phyloP scores from a whole-genome alignment of 1,140 invertebrate genomes.

The Drosophila equinoxialis region DNA sequence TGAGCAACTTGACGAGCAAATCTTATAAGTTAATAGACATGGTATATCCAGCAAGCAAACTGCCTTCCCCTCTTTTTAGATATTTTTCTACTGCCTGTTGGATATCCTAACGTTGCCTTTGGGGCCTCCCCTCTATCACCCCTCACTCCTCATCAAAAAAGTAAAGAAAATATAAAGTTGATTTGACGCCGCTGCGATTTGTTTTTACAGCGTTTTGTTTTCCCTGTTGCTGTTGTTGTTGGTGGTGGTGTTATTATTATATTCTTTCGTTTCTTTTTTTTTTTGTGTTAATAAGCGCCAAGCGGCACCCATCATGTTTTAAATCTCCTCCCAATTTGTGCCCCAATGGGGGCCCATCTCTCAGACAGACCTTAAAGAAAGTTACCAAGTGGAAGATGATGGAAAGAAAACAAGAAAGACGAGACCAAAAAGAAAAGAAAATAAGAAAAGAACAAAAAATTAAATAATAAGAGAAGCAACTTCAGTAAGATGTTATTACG shows the following conservation, averaged over 20 bases:
- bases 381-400: not conserved
- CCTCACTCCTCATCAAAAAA: not conserved
- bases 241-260: not conserved
- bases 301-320: conserved; percentile 27
- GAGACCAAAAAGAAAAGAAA: not conserved
- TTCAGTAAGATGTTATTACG: conserved; percentile 81
- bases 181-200: conserved; percentile 70
- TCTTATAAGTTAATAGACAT: not conserved
- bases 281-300: conserved; percentile 70
- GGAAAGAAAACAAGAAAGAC: not conserved
- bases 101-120: conserved; percentile 42
- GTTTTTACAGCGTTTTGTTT: conserved; percentile 71
- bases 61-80: not conserved
- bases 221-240: not conserved
- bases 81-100: not conserved
- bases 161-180: conserved; percentile 57
- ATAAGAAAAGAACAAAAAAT: conserved; percentile 66
- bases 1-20: not conserved
- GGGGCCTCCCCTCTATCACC: not conserved
- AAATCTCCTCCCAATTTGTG: conserved; percentile 48
- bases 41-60: not conserved
- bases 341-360: not conserved
- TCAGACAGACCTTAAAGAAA: not conserved
- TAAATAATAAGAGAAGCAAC: conserved; percentile 80
- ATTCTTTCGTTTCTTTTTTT: not conserved